phyloP scores from a whole-genome alignment of 2,113 vertebrate genomes.

The Lepus europaeus region DNA sequence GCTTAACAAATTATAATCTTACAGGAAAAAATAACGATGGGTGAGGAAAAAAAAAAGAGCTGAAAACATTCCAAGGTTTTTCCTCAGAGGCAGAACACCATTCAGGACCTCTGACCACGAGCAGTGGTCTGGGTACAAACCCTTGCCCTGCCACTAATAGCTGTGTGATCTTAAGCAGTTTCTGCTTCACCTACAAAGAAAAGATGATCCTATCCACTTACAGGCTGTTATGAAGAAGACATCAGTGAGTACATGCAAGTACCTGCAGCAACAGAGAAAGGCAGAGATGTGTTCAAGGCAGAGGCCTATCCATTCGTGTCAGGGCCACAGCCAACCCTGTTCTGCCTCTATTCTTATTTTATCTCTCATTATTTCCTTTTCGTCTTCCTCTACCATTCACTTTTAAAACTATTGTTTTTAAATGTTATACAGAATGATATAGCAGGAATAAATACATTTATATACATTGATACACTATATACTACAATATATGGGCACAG shows the following conservation, averaged over 20 bases:
- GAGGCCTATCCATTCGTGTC: neutral
- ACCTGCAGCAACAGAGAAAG: neutral
- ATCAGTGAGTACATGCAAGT: neutral
- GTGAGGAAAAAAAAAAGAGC: neutral
- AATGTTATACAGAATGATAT: neutral
- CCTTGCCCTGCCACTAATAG: neutral
- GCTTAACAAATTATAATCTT: neutral
- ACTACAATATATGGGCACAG: neutral
- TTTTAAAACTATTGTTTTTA: constrained; percentile 22
- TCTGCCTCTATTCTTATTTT: constrained; percentile 18
- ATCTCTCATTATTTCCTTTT: constrained; percentile 11
- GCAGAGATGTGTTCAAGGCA: neutral
- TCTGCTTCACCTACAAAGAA: neutral
- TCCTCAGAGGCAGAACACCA: neutral
- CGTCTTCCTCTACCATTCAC: constrained; percentile 13
- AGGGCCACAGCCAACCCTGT: neutral
- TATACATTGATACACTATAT: neutral
- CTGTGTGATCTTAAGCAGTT: neutral
- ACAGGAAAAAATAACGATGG: neutral
- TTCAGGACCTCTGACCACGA: neutral
- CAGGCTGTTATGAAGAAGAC: neutral
- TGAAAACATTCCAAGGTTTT: constrained; percentile 12
- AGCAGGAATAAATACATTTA: neutral
- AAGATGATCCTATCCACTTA: neutral
- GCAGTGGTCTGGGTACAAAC: neutral